These are phyloP conservation scores for Pristis pectinata DNA, from an alignment of 2,797 vertebrate species.

Conservation along the genomic window DNA sequence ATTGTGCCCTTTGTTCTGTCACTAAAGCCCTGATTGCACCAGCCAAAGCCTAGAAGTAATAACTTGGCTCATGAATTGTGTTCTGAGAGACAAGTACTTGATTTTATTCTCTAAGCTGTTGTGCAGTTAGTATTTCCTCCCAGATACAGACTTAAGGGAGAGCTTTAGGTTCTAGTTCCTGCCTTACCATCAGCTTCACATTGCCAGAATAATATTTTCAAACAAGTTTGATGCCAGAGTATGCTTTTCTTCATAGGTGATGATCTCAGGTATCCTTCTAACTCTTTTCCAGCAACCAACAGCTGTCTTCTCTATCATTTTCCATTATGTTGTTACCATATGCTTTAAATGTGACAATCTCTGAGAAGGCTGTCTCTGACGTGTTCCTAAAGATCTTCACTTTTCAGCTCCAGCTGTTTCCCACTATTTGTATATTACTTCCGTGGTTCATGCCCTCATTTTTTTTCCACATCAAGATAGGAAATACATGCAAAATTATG, in stretches of 20 bases:
- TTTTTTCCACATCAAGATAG: neutral
- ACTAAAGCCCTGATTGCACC: neutral
- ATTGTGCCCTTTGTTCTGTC: neutral
- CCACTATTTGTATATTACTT: too few relatives aligned
- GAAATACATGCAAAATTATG: too few relatives aligned
- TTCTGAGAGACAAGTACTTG: neutral
- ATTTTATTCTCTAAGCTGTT: neutral
- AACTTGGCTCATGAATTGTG: neutral
- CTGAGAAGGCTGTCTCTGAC: too few relatives aligned
- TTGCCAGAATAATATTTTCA: neutral
- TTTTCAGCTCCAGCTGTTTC: neutral
- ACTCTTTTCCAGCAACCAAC: neutral
- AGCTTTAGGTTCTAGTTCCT: neutral
- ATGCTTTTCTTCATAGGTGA: too few relatives aligned
- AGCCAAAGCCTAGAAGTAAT: neutral
- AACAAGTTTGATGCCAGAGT: neutral
- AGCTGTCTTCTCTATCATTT: neutral
- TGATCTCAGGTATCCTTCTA: neutral
- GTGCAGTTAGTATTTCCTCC: neutral
- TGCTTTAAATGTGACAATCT: too few relatives aligned
- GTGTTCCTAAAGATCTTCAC: neutral
- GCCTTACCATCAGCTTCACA: neutral
- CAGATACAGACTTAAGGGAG: neutral
- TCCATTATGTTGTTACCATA: neutral
- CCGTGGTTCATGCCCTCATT: neutral